Evolutionary conservation across 2,888 invertebrate genomes (phyloP).

Genomic region (Leptothorax acervorum): DNA sequence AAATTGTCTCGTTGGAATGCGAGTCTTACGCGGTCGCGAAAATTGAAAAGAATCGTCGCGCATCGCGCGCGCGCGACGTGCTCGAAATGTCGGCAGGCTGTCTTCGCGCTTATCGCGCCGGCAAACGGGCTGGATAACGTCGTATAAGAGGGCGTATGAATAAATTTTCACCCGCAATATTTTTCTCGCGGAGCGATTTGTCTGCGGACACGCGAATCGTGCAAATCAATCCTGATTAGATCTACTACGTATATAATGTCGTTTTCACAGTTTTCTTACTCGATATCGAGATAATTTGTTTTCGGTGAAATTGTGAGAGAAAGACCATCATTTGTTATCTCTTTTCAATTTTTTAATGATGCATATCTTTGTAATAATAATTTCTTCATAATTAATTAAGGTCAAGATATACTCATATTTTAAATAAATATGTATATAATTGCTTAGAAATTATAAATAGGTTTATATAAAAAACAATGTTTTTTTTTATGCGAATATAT

Average conservation of each 20-base stretch:
- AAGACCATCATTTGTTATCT: not conserved
- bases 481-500: not conserved
- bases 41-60: constrained; percentile 68
- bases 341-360: not conserved
- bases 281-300: not conserved
- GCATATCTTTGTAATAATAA: not conserved
- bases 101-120: constrained; percentile 46
- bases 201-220: not conserved
- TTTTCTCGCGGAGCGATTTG: not conserved
- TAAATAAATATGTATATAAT: not conserved
- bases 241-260: not conserved
- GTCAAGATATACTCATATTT: not conserved
- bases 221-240: constrained; percentile 23
- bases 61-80: constrained; percentile 51
- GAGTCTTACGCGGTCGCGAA: constrained; percentile 55
- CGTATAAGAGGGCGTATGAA: constrained; percentile 22
- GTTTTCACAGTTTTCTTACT: not conserved
- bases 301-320: not conserved
- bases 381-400: not conserved
- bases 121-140: constrained; percentile 29
- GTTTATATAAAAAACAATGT: constrained; percentile 1
- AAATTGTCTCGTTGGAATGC: constrained; percentile 73
- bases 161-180: constrained; percentile 27
- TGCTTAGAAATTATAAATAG: not conserved
- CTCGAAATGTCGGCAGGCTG: constrained; percentile 58